phyloP scores from a whole-genome alignment of 2,113 vertebrate species.

The Sebastes fasciatus region DNA sequence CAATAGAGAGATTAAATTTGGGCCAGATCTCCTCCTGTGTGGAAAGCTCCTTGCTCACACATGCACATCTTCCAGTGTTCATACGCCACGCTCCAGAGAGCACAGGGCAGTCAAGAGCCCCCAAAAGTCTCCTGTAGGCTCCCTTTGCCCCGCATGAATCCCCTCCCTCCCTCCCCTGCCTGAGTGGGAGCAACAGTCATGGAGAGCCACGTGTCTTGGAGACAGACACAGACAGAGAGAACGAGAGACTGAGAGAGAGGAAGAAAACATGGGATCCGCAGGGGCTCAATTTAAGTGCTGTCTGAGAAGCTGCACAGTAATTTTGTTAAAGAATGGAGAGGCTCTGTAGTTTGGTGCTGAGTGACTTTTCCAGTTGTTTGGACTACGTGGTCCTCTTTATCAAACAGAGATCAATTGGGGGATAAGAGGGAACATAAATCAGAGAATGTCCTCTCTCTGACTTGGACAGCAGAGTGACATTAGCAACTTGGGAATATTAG shows the following conservation, averaged over 20 bases:
- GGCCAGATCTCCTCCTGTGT: constrained; percentile 73
- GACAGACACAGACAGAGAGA: constrained; percentile 60
- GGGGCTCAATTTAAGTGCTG: constrained; percentile 68
- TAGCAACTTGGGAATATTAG: constrained; percentile 18
- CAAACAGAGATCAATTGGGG: constrained; percentile 25
- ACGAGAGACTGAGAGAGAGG: constrained; percentile 42
- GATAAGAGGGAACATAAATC: constrained; percentile 30
- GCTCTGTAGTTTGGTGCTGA: constrained; percentile 45
- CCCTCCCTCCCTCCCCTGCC: constrained; percentile 5
- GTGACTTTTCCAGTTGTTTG: constrained; percentile 48
- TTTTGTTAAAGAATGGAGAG: constrained; percentile 58
- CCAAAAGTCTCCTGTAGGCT: constrained; percentile 65
- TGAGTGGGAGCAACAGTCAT: constrained; percentile 59
- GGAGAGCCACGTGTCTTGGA: constrained; percentile 74
- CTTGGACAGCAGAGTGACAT: constrained; percentile 21
- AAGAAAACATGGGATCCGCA: constrained; percentile 52
- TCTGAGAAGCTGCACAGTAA: constrained; percentile 70
- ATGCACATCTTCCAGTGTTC: constrained; percentile 70
- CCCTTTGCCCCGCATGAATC: constrained; percentile 32
- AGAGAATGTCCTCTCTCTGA: constrained; percentile 11
- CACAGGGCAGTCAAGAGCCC: constrained; percentile 63
- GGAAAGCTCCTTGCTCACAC: constrained; percentile 68
- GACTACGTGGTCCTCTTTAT: constrained; percentile 27
- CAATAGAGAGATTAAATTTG: constrained; percentile 82
- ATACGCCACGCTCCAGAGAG: constrained; percentile 65